Conservation (phyloP, 1,140 invertebrate species). For the Charaxes varanes region DNA sequence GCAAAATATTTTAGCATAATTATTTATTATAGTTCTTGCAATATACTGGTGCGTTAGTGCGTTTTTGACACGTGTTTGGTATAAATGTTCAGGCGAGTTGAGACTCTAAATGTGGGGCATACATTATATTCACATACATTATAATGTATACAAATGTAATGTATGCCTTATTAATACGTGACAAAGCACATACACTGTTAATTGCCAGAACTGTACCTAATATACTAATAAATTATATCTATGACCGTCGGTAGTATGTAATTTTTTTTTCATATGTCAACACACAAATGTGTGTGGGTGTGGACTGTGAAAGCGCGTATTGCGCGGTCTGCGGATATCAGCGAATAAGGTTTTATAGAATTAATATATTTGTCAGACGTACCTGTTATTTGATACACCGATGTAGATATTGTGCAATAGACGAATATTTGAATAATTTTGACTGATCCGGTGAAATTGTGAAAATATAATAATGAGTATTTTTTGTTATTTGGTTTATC, state of each 20-base stretch:
- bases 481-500: too few species aligned
- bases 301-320: not conserved
- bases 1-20: too few species aligned
- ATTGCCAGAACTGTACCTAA: not conserved
- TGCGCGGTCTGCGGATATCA: not conserved
- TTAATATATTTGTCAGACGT: conserved; percentile 32
- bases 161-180: too few species aligned
- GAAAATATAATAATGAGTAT: not conserved
- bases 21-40: too few species aligned
- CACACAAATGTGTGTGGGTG: conserved; percentile 1
- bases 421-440: conserved; percentile 4
- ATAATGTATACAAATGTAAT: too few species aligned
- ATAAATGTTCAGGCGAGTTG: too few species aligned
- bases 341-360: conserved; percentile 8
- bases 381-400: conserved; percentile 33
- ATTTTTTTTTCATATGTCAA: conserved; percentile 7
- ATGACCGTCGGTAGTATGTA: conserved; percentile 11
- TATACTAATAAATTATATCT: conserved; percentile 5
- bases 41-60: too few species aligned
- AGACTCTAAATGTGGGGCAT: too few species aligned
- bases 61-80: too few species aligned
- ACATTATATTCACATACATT: too few species aligned
- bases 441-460: conserved; percentile 10
- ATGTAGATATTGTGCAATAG: conserved; percentile 35
- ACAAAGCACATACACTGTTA: too few species aligned